Conservation (phyloP, 1,140 invertebrate species). For the Panagrolaimus sp. region DNA sequence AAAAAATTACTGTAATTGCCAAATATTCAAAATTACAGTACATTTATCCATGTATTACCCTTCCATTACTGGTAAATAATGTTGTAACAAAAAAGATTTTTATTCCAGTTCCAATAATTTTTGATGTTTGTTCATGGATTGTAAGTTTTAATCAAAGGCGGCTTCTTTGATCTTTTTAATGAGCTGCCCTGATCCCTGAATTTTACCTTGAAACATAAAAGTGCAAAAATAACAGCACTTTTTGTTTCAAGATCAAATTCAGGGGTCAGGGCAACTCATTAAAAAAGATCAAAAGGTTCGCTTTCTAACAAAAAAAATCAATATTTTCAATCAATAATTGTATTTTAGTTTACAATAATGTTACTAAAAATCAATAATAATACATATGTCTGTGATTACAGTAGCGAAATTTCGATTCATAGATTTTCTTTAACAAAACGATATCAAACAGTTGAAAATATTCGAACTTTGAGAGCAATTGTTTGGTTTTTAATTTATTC, state of each 20-base stretch:
- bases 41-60: not conserved
- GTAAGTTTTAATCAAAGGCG: not conserved
- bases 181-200: too few species aligned
- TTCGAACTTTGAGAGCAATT: not conserved
- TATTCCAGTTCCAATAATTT: not conserved
- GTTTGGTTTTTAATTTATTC: conserved; percentile 17
- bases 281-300: too few species aligned
- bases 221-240: too few species aligned
- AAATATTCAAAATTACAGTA: not conserved
- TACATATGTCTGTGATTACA: not conserved
- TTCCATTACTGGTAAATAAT: not conserved
- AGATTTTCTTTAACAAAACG: not conserved
- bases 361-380: conserved; percentile 2
- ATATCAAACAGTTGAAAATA: conserved; percentile 15
- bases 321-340: not conserved
- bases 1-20: not conserved
- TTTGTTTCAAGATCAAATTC: too few species aligned
- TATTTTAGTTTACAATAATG: conserved; percentile 5
- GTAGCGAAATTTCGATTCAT: not conserved
- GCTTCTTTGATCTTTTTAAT: not conserved
- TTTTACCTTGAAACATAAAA: too few species aligned
- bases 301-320: too few species aligned
- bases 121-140: conserved; percentile 14
- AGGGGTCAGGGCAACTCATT: too few species aligned
- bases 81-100: not conserved